Evolutionary conservation across 2,888 invertebrate species (phyloP).

Genomic region (Hypomecis atomaria): DNA sequence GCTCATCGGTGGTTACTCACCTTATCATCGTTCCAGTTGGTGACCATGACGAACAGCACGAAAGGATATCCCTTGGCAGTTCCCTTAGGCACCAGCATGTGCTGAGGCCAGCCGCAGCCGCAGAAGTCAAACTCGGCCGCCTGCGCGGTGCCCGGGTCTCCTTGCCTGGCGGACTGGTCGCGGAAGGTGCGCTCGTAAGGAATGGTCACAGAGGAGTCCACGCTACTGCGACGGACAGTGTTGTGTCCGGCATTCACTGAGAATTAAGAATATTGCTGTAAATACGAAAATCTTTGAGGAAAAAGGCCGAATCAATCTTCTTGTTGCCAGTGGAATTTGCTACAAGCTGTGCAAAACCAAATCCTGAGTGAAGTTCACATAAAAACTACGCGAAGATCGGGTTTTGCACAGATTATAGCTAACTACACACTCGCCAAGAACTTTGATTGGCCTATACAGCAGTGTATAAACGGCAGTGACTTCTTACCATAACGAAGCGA

Average conservation of each 20-base stretch:
- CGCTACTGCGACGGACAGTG: slow-evolving; percentile 86
- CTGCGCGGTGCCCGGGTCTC: slow-evolving; percentile 75
- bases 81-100: slow-evolving; percentile 91
- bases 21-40: slow-evolving; percentile 87
- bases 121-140: slow-evolving; percentile 90
- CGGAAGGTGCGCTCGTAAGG: slow-evolving; percentile 93
- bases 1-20: background rate
- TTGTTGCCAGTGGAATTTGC: too few relatives aligned
- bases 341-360: too few relatives aligned
- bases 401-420: too few relatives aligned
- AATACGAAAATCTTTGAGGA: too few relatives aligned
- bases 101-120: slow-evolving; percentile 95
- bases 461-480: too few relatives aligned
- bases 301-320: too few relatives aligned
- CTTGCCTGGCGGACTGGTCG: slow-evolving; percentile 86
- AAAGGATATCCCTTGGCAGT: slow-evolving; percentile 86
- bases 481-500: too few relatives aligned
- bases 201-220: slow-evolving; percentile 92
- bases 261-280: background rate
- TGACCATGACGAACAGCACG: slow-evolving; percentile 90
- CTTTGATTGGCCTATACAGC: too few relatives aligned
- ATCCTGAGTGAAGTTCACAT: too few relatives aligned
- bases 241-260: slow-evolving; percentile 88
- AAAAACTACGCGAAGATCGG: too few relatives aligned
- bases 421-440: too few relatives aligned